Base-by-base conservation (phyloP, 2,113 vertebrate genomes). In the Crocuta crocuta region DNA sequence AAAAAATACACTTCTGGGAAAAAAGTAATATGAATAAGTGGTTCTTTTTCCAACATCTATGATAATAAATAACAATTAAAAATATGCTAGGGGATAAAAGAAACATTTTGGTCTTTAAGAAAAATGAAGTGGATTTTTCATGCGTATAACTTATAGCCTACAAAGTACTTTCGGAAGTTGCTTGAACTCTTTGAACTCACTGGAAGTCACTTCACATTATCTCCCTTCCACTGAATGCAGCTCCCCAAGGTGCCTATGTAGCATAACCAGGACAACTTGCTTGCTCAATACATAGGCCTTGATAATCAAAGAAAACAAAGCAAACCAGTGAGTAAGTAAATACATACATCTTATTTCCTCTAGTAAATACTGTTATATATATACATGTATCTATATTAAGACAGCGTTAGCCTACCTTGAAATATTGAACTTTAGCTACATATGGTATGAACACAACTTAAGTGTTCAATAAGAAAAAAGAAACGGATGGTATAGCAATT, bases 1-100 rank as follows among this genome's bases (percentile, higher is more conserved):
- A 73, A 73, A 76, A 63, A 73, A 65, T 43, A 55, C 50, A 10
- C 87, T 92, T 83, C 23, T 89, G 85, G 26, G 66, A 83, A 97
- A 94, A 94, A 31, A 5, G 10, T 39, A 63, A 48, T 26, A 93
- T 43, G 35, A 74, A 63, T 76, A 91, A 63, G 7, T 43, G 24
- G 74, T 97, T 96, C 39, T 12, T 93, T 96, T 89, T 35, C 31
- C 58, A 95, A 81, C 50, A 80, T 74, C n/a, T 93, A 63, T 89
- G 89, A 93, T 73, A 58, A 97, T 91, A 97, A 97, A 84, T 61
- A 85, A 83, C 15, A 11, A 70, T 84, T 76, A 74, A 81, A 81
- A 93, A 74, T 86, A 78, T 85, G 12, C 35, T 33, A 74, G 35
- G 12, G n/a, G 7, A 66, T 43, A 65, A 28, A 91, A 43, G 6